Evolutionary conservation across 2,888 invertebrate species (phyloP), one percentile per base, ranked within the genome.

Genomic region (Scelioninae gen. 1): DNA sequence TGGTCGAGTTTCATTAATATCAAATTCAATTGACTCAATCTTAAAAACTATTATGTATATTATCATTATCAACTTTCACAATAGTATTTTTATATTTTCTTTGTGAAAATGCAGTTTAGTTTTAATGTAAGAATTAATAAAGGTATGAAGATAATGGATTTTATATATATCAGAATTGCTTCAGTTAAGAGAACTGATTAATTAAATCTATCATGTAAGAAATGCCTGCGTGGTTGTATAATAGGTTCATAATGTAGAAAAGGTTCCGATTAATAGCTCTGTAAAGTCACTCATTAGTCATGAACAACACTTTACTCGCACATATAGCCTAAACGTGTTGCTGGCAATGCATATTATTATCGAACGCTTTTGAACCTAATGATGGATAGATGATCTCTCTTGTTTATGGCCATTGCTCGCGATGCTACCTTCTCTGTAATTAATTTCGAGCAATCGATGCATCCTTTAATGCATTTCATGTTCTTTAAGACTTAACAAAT

Each of bases 291-390:
- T n/a, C n/a, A n/a, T n/a, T n/a, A n/a, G n/a, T n/a, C n/a, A n/a
- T n/a, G n/a, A n/a, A n/a, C n/a, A 63, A 71, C 71, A 72, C 81
- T 72, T 85, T 82, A 81, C 82, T 81, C 74, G 85, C 88, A 86
- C 87, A 87, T 87, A 87, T 84, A 85, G 63, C 79, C 43, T 32
- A 60, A 63, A 29, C 62, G 62, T 13, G 40, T 62, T 43, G 43
- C 47, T 56, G 45, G 55, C 84, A 82, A 88, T 88, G 89, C 89
- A 89, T 90, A 88, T 88, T 88, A 90, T 90, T 90, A 90, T 89
- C 89, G 85, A 78, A 87, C 86, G 86, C 87, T 77, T 68, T 53
- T 29, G 85, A 86, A 79, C 81, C 85, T 90, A 89, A 90, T 88
- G 88, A 90, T 87, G 86, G 88, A 80, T 84, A 89, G 89, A 90